Conservation (phyloP, 1,140 invertebrate species). For the Gonioctena quinquepunctata region DNA sequence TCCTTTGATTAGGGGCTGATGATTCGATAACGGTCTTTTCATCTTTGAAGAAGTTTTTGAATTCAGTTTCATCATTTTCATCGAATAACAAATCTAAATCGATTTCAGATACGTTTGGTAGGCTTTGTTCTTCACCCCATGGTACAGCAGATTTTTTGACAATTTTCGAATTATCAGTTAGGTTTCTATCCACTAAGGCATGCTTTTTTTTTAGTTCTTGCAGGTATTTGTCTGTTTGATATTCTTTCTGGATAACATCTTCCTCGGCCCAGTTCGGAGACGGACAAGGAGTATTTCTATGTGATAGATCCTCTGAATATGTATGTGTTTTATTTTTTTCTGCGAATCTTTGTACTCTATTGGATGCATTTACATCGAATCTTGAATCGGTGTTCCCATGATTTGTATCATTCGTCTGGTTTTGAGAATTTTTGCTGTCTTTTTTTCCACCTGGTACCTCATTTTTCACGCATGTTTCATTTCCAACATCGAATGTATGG, state of each 20-base stretch:
- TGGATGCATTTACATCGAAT: not conserved
- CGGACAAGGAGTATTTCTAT: too few species aligned
- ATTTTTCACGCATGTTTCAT: too few species aligned
- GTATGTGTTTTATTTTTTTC: not conserved
- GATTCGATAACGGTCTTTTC: not conserved
- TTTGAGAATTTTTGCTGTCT: not conserved
- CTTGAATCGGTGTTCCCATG: not conserved
- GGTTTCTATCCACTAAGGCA: slow-evolving; percentile 14
- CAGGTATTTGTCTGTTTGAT: slow-evolving; percentile 31
- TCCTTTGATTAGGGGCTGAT: not conserved
- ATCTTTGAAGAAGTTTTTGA: slow-evolving; percentile 34
- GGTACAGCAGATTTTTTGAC: slow-evolving; percentile 30
- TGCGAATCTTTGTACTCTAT: too few species aligned
- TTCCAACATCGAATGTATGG: not conserved
- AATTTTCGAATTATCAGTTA: slow-evolving; percentile 35
- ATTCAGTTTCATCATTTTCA: slow-evolving; percentile 32
- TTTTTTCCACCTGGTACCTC: too few species aligned
- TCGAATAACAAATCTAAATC: slow-evolving; percentile 39
- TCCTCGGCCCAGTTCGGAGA: slow-evolving; percentile 8
- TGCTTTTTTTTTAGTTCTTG: slow-evolving; percentile 32
- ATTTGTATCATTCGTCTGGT: not conserved
- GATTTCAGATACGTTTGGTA: slow-evolving; percentile 35
- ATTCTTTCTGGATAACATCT: slow-evolving; percentile 23
- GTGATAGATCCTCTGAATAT: not conserved
- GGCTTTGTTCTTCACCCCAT: slow-evolving; percentile 24